phyloP scores from a whole-genome alignment of 2,888 invertebrate genomes.

The Pyrrhia umbra region DNA sequence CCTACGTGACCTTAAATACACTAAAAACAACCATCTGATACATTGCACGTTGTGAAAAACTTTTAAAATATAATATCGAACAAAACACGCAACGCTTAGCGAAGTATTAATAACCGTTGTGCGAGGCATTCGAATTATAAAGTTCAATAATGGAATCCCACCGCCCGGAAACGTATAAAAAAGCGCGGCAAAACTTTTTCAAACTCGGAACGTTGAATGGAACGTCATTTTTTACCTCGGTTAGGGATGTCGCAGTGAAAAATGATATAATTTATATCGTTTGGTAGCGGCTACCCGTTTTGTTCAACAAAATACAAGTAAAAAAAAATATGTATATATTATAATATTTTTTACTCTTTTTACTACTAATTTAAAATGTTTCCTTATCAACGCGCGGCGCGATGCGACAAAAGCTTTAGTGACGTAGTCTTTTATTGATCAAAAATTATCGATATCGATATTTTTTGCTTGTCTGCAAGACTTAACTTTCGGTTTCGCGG shows the following conservation, averaged over 20 bases:
- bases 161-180: constrained; percentile 88
- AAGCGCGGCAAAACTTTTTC: constrained; percentile 89
- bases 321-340: constrained; percentile 78
- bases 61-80: background rate
- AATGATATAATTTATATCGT: constrained; percentile 90
- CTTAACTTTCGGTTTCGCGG: constrained; percentile 10
- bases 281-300: constrained; percentile 89
- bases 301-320: constrained; percentile 89
- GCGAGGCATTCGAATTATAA: constrained; percentile 64
- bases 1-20: constrained; percentile 49
- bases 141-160: constrained; percentile 81
- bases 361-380: constrained; percentile 90
- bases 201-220: constrained; percentile 87
- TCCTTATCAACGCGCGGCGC: constrained; percentile 89
- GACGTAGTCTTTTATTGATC: constrained; percentile 61
- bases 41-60: constrained; percentile 34
- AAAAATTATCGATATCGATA: constrained; percentile 64
- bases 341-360: constrained; percentile 84
- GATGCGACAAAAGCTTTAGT: constrained; percentile 84
- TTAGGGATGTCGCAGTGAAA: constrained; percentile 89
- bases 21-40: constrained; percentile 33
- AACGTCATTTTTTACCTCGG: constrained; percentile 89
- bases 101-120: constrained; percentile 51
- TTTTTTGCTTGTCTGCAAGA: background rate
- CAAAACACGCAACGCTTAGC: constrained; percentile 39